Conservation (phyloP, 92 coral and sea anemone genomes). For the Porites rus region DNA sequence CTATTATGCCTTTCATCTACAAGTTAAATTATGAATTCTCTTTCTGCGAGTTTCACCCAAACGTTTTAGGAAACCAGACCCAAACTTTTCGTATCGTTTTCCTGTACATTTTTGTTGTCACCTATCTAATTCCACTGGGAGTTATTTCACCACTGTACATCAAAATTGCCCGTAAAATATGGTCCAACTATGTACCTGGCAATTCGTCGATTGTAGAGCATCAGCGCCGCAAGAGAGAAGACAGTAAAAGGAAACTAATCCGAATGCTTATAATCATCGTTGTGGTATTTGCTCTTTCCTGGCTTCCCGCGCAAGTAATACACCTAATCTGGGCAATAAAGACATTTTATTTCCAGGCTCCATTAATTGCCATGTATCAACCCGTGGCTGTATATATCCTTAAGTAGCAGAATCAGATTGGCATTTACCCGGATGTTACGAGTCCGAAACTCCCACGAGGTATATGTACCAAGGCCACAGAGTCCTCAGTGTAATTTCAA, state of each 20-base stretch:
- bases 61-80: neutral
- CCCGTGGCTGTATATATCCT: conserved; percentile 21
- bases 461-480: no score
- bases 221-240: neutral
- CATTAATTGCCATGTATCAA: neutral
- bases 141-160: neutral
- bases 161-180: conserved; percentile 1
- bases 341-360: neutral
- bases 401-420: conserved; percentile 15
- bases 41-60: no score
- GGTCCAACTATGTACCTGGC: conserved; percentile 33
- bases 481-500: no score
- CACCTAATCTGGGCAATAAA: neutral
- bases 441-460: no score
- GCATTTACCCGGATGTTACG: neutral
- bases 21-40: no score
- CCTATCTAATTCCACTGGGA: conserved; percentile 9
- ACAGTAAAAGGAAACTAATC: neutral
- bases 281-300: conserved; percentile 22
- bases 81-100: neutral
- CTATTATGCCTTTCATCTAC: neutral
- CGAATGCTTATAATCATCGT: neutral
- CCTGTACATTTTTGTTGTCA: neutral
- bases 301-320: conserved; percentile 8
- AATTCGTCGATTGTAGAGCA: neutral